Percentiles rank a stretch among this genome's conserved stretches.
phyloP scores from a whole-genome alignment of 2,888 invertebrate genomes.

The Troides helena region DNA sequence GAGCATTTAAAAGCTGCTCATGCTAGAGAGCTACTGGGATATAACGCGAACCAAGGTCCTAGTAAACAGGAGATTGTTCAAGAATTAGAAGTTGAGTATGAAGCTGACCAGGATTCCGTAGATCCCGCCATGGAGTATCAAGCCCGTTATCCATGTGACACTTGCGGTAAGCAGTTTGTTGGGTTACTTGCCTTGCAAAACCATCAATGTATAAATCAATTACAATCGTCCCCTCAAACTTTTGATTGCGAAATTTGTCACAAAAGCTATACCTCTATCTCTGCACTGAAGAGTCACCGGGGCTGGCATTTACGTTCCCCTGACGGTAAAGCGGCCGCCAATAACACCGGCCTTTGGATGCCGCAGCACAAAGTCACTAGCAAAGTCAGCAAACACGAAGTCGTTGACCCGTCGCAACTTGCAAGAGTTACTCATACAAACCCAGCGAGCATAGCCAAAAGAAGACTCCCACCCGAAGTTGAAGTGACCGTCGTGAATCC shows the following conservation, averaged over 20 bases:
- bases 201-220: constrained; percentile 76
- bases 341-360: constrained; percentile 77
- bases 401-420: constrained; percentile 58
- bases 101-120: constrained; percentile 58
- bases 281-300: constrained; percentile 83
- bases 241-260: constrained; percentile 84
- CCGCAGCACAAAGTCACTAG: constrained; percentile 76
- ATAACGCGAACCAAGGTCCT: constrained; percentile 67
- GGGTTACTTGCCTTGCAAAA: constrained; percentile 75
- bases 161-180: constrained; percentile 79
- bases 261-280: constrained; percentile 83
- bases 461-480: constrained; percentile 73
- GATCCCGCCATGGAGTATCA: constrained; percentile 70
- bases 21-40: constrained; percentile 73
- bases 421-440: constrained; percentile 54
- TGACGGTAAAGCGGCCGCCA: constrained; percentile 76
- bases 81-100: constrained; percentile 62
- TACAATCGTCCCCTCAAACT: constrained; percentile 59
- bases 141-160: constrained; percentile 77
- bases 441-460: constrained; percentile 52
- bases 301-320: constrained; percentile 84
- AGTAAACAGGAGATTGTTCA: constrained; percentile 60
- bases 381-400: constrained; percentile 75
- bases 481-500: constrained; percentile 77
- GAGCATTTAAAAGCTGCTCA: constrained; percentile 82